Evolutionary conservation across 1,140 invertebrate genomes (phyloP), one percentile per base, ranked within the genome.

Genomic region (Lycorma delicatula): DNA sequence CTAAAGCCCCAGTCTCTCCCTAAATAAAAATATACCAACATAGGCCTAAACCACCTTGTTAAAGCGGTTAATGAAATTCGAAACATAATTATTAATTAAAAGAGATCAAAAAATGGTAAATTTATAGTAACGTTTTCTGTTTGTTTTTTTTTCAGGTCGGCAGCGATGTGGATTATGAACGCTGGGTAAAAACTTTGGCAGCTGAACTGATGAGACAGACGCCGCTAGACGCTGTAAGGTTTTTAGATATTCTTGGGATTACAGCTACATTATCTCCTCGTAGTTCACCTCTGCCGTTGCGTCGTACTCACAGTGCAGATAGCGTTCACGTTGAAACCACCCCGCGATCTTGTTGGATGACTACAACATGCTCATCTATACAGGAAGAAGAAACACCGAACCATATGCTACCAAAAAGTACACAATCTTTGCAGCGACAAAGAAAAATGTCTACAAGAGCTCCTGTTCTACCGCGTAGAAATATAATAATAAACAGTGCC

Each of bases 161-260:
- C 52, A 77, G 70, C 3, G 76, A 81, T 57, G 70, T 72, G 9
- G 72, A 76, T 22, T 83, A 81, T 64, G 79, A 79, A 70, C 72
- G 78, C 2, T 83, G 81, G 80, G 79, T 81, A 16, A 77, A 78
- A 58, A 76, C 78, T 0, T 75, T 83, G 28, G 80, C 80, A 0
- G 77, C 79, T 0, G 80, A 83, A 65, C 70, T 83, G 3, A 76
- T 83, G 25, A 72, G 79, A 1, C 81, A 83, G 63, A 83, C 81
- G 3, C 80, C 81, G 3, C 71, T 83, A n/a, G 77, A 80, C 5
- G 74, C 77, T 1, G 69, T 77, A n/a, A 71, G 72, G 54, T 77
- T 74, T 61, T 61, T 76, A 50, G 75, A 77, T 52, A 74, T 77
- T 28, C 64, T 77, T 13, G 74, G 74, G 0, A 67, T 63, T 38